Conservation (phyloP, 2,888 invertebrate species). For the Amblyteles armatorius region DNA sequence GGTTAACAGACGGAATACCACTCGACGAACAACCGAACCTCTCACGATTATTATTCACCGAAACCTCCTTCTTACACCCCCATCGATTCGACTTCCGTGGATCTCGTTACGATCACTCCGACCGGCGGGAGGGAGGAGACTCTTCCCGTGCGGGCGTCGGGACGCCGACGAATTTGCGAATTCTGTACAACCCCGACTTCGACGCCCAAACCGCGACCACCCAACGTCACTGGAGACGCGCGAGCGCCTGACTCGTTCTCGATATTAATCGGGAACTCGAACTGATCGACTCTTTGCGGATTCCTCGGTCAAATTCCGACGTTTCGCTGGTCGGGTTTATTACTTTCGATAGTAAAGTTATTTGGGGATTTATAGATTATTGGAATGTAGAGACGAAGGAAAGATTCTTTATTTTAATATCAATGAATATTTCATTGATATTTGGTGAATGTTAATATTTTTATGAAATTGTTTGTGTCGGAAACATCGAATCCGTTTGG, state of each 20-base stretch:
- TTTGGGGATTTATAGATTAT: too few relatives aligned
- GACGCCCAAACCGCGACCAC: conserved; percentile 2
- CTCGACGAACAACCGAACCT: conserved; percentile 37
- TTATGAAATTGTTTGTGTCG: too few relatives aligned
- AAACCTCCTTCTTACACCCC: conserved; percentile 36
- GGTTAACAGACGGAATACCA: conserved; percentile 52
- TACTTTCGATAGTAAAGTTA: neutral
- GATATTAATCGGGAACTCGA: neutral
- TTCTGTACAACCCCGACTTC: neutral
- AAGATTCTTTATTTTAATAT: neutral
- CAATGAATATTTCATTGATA: too few relatives aligned
- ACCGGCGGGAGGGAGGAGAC: conserved; percentile 29
- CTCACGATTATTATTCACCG: conserved; percentile 53
- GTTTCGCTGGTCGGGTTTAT: neutral
- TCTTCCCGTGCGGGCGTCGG: conserved; percentile 13
- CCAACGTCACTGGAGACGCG: neutral
- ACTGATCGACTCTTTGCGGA: neutral
- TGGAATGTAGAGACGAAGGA: too few relatives aligned
- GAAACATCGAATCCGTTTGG: too few relatives aligned
- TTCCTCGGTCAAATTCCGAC: neutral
- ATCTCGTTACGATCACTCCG: conserved; percentile 55
- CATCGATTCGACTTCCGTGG: conserved; percentile 50
- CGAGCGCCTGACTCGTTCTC: neutral
- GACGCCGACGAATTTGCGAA: conserved; percentile 21
- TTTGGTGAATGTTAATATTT: too few relatives aligned